A percentile compares a stretch with the other conserved stretches of the same genome.
Conservation (phyloP, 2,888 invertebrate species). For the Drosophila diplacantha region DNA sequence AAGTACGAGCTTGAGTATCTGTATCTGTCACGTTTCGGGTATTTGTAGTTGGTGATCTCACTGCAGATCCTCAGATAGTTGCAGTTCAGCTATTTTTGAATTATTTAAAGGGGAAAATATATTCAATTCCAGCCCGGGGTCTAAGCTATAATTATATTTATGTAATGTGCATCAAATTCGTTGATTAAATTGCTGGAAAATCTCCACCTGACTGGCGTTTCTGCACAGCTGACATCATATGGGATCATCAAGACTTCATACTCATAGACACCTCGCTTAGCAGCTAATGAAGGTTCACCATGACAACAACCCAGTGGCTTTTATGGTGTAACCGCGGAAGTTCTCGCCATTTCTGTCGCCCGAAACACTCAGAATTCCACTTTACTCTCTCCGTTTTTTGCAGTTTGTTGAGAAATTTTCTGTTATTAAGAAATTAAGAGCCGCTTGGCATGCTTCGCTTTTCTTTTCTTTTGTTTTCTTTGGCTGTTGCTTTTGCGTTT, state of each 20-base stretch:
- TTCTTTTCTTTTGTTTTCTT: slow-evolving; percentile 22
- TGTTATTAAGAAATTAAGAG: slow-evolving; percentile 41
- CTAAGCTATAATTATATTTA: slow-evolving; percentile 2
- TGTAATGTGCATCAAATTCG: background rate
- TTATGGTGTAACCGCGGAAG: slow-evolving; percentile 27
- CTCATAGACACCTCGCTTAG: slow-evolving; percentile 20
- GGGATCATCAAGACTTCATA: slow-evolving; percentile 16
- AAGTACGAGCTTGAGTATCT: slow-evolving; percentile 19
- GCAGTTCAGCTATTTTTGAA: slow-evolving; percentile 1
- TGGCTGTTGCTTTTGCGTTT: slow-evolving; percentile 8
- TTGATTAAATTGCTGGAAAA: slow-evolving; percentile 3
- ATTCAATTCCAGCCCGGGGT: background rate
- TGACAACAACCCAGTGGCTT: slow-evolving; percentile 11
- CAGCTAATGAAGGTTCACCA: slow-evolving; percentile 43
- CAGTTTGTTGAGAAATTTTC: slow-evolving; percentile 31
- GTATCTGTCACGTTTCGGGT: slow-evolving; percentile 22
- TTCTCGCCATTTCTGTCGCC: slow-evolving; percentile 21
- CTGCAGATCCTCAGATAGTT: slow-evolving; percentile 9
- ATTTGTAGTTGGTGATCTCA: slow-evolving; percentile 46
- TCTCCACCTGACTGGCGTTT: slow-evolving; percentile 30
- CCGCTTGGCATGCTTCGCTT: slow-evolving; percentile 40
- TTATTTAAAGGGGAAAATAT: slow-evolving; percentile 1
- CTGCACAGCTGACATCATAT: slow-evolving; percentile 48
- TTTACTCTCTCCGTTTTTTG: slow-evolving; percentile 20
- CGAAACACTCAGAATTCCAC: slow-evolving; percentile 19